Base-by-base conservation (phyloP, 2,797 vertebrate species). In the Acipenser transmontanus region DNA sequence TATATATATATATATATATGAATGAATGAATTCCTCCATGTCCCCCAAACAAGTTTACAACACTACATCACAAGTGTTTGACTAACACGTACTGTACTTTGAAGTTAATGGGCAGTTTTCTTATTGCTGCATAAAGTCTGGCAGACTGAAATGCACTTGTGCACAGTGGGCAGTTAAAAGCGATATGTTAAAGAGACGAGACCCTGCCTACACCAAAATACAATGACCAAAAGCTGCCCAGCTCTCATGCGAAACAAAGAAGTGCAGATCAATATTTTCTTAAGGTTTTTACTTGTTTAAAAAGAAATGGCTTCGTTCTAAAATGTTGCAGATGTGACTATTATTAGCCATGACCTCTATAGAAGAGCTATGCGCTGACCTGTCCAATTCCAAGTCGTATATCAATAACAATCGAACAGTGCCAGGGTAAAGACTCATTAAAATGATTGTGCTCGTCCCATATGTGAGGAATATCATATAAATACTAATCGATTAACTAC, bases 341-440 rank as follows among this genome's bases (percentile, higher is more conserved):
- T 80, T 77, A 71, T 74, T 80, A 80, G 74, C 64, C 66, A 66
- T 77, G 78, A 80, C 77, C 78, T 82, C 79, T 77, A 67, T 69
- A 70, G 69, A 69, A 69, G 62, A 64, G 64, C 17, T 56, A 13
- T 52, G 63, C 61, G 72, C 70, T 71, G 72, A 73, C 70, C 68
- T 64, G 76, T 68, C 69, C 72, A 49, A 60, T 73, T 66, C 71
- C 61, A 66, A n/a, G 49, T 64, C 66, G 72, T 66, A 72, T 67
- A 74, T 77, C 78, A 74, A 71, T 71, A 68, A 66, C 52, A 34
- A 4, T 34, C 34, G 65, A 62, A 59, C 69, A 60, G 49, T 67
- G 54, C 49, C 14, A 51, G 47, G 13, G 34, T 48, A 50, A 10
- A n/a, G 60, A 47, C 62, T 66, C 69, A 63, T 70, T 66, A 59